Base-by-base conservation (phyloP, 2,888 invertebrate species). In the Eumerus sabulonum region DNA sequence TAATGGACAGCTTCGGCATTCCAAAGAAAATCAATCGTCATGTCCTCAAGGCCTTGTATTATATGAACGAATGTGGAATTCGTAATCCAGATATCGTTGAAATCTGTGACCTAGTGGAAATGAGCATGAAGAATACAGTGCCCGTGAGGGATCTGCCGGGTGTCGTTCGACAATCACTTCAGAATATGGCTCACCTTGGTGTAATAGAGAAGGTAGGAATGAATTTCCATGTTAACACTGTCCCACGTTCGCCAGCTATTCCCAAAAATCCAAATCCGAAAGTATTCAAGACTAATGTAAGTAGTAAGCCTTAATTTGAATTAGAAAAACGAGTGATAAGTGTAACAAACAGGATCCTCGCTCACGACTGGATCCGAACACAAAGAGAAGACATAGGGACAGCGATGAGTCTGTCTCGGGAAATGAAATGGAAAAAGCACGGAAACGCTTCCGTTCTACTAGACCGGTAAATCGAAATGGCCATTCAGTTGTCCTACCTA, bases 21-120 rank as follows among this genome's bases (percentile, higher is more conserved):
- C 85, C 85, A 0, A 84, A 83, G 53, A 85, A 85, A 71, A 82
- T 85, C 1, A 85, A 85, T 79, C 84, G 85, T 2, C 85, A 85
- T 71, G 85, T 85, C 7, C 54, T 85, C 1, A 85, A 84, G 54
- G 85, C 85, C 9, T 2, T 85, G 7, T 59, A 66, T 3, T 54
- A 53, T n/a, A 47, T 85, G 13, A 62, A 76, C 17, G 40, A 42
- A 1, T 63, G 50, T 0, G 59, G 82, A n/a, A 4, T 59, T 1
- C 13, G 62, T 7, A 57, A 5, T 3, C 42, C 56, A 0, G 9
- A 19, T 0, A 12, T 27, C 14, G n/a, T 4, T 0, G 48, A 42
- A 1, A 50, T 57, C 9, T 27, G 27, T 40, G 44, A 70, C 7
- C 60, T 60, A 47, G 77, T 83, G 4, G 1, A 66, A 1, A 53